Percentiles rank a stretch among this genome's conserved stretches.
phyloP scores from a whole-genome alignment of 2,797 vertebrate genomes.

The Argentina silus region DNA sequence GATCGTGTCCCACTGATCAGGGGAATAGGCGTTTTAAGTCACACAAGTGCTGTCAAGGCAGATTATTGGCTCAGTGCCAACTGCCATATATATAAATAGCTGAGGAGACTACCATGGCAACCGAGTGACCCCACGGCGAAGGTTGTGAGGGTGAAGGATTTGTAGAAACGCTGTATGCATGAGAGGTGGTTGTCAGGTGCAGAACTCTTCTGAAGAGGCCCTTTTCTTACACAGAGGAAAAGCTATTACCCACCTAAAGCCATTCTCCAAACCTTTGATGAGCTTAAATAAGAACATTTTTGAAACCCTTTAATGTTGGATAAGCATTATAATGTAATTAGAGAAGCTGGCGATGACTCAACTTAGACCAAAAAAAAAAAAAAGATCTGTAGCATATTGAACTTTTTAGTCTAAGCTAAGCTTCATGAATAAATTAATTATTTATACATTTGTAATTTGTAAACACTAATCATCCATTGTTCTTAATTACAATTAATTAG shows the following conservation, averaged over 20 bases:
- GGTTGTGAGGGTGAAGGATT: neutral
- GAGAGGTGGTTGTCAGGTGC: neutral
- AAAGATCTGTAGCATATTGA: too few species aligned
- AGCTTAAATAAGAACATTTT: neutral
- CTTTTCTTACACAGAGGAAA: neutral
- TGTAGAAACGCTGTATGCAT: neutral
- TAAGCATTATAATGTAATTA: too few species aligned
- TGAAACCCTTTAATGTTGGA: neutral
- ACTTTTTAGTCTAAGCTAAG: too few species aligned
- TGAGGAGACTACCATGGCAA: constrained; percentile 21
- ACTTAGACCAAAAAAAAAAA: too few species aligned
- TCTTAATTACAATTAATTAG: too few species aligned
- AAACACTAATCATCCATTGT: too few species aligned
- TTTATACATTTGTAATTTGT: too few species aligned
- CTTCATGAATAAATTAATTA: too few species aligned
- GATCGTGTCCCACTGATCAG: neutral
- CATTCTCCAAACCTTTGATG: neutral
- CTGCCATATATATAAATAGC: neutral
- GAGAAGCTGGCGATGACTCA: too few species aligned
- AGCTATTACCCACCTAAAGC: neutral
- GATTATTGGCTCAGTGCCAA: constrained; percentile 3
- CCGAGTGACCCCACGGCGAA: neutral
- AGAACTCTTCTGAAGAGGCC: neutral
- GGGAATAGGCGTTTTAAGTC: neutral
- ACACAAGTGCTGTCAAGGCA: constrained; percentile 13